Base-by-base conservation (phyloP, 2,888 invertebrate species). In the Chymomyza amoena region DNA sequence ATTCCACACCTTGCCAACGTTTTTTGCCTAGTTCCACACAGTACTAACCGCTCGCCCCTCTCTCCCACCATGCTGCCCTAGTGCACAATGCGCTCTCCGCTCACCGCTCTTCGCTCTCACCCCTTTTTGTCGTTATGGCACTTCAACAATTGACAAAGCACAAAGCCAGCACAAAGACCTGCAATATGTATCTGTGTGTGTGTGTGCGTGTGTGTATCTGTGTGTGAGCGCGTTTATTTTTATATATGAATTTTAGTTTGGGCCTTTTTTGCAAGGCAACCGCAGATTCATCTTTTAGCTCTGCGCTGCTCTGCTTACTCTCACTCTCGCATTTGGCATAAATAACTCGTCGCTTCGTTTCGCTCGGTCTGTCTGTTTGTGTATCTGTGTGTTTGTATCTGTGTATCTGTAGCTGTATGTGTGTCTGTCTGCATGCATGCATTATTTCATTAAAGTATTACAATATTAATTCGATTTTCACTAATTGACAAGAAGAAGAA, bases 361-460 rank as follows among this genome's bases (percentile, higher is more conserved):
- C 36, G 36, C 36, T 36, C 36, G 36, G 36, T 25, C 57, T 64
- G 51, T 64, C 66, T 64, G 25, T 32, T 39, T 63, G 18, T 64
- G 61, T 57, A 18, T 56, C 56, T 56, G 39, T 64, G 61, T 57
- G 9, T 56, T 25, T 56, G 39, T 45, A 13, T 45, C 13, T 45
- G 52, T 54, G n/a, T 18, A 2, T 57, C 32, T 18, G 5, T 57
- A 7, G 0, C 69, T 68, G 74, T 28, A 3, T 25, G 70, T 68
- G 74, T 76, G 62, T 72, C 68, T 84, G 69, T 77, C 68, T 65
- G 73, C 70, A 67, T 75, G 75, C 80, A 81, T 88, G 87, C 86
- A 84, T 87, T 84, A 84, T 84, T 84, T 87, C 86, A 89, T 87
- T 88, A 88, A 84, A 88, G 87, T 77, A 84, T 83, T 83, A 88